Evolutionary conservation across 2,113 vertebrate genomes (phyloP), one percentile per base, ranked within the genome.

Genomic region (Rhinopomastus cyanomelas): DNA sequence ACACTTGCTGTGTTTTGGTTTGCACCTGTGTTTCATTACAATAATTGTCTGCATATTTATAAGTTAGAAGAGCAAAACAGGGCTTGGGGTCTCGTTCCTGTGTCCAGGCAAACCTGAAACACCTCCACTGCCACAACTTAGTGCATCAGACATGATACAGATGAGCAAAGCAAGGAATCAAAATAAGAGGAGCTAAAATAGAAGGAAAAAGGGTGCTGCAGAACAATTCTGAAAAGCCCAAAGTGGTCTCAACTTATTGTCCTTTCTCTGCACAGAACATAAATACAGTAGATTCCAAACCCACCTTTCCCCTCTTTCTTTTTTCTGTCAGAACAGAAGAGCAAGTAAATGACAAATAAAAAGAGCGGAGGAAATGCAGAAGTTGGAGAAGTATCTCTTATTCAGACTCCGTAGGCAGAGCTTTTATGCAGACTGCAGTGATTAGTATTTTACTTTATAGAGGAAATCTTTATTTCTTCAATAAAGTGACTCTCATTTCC

Each of bases 391-490:
- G 59, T 56, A 77, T 72, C 66, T 71, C 79, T 91, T 68, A 85
- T 42, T 75, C 39, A 87, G 53, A 64, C 51, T 76, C 36, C 0
- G 0, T 75, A 84, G 57, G 69, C 84, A 92, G 23, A 51, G 75
- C 37, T 57, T 94, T 77, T 46, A 85, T 81, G 77, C 34, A 88
- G 77, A 90, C 26, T 80, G 62, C 62, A 75, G 27, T 30, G 57
- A 82, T 82, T 71, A 55, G 11, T 92, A 87, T 92, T 78, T 94
- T 39, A 64, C 30, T 74, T 93, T 89, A 72, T 73, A 46, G 36
- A 79, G 36, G 27, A 94, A 79, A 80, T 53, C 32, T 92, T 92
- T 91, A 86, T 92, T 94, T 92, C 88, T 81, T 89, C 82, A 91
- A 53, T 75, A 88, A 91, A 92, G 18, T 51, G 57, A 71, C 20